Evolutionary conservation across 2,113 vertebrate species (phyloP).

Genomic region (Trachemys scripta): DNA sequence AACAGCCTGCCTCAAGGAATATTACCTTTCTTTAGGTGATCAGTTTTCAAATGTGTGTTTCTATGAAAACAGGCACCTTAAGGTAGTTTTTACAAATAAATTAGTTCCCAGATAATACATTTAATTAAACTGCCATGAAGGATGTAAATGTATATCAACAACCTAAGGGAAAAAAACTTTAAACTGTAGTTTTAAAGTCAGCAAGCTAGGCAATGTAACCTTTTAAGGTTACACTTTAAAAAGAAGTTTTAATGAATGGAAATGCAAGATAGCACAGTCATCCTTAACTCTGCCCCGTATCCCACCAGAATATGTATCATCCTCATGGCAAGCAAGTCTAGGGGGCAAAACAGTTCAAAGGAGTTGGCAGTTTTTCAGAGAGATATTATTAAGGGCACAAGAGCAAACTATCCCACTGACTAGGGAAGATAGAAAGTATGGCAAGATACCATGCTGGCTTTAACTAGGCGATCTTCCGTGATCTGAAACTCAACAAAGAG

Average conservation of each 20-base stretch:
- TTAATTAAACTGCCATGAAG: neutral
- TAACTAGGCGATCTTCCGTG: too few species aligned
- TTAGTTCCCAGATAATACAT: neutral
- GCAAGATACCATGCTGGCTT: too few species aligned
- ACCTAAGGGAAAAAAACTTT: neutral
- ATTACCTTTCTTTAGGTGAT: slow-evolving; percentile 66
- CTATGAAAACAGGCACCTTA: slow-evolving; percentile 44
- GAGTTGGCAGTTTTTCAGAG: too few species aligned
- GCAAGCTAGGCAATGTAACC: neutral
- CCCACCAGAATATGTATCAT: neutral
- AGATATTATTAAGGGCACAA: too few species aligned
- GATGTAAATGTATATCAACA: neutral
- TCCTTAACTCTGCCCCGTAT: neutral
- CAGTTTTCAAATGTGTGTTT: slow-evolving; percentile 55
- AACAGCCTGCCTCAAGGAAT: slow-evolving; percentile 70
- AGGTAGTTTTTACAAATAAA: slow-evolving; percentile 10
- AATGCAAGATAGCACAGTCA: neutral
- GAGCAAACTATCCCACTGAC: too few species aligned
- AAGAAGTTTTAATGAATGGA: neutral
- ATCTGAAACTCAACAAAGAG: too few species aligned
- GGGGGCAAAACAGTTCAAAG: too few species aligned
- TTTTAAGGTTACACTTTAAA: neutral
- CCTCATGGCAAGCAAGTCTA: neutral
- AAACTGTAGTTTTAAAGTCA: neutral
- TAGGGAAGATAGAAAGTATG: too few species aligned